Percentiles rank a stretch among this genome's conserved stretches.
Evolutionary conservation across 92 coral and sea anemone species (phyloP).

Genomic region (Palythoa grandiflora): DNA sequence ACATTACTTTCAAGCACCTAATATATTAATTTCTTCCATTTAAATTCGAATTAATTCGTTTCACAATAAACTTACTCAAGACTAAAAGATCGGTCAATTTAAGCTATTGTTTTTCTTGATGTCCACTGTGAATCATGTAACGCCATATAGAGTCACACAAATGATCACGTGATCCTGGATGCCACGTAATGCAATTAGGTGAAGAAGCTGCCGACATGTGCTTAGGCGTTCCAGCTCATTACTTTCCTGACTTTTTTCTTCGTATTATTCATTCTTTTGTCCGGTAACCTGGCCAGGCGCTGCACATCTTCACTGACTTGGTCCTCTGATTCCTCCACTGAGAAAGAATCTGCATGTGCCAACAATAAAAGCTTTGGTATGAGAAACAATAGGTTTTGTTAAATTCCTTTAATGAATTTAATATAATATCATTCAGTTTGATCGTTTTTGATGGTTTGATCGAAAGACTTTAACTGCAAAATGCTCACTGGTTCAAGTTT

Average conservation of each 20-base stretch:
- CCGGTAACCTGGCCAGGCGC: neutral
- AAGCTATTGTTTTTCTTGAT: neutral
- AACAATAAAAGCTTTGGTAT: neutral
- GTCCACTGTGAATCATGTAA: neutral
- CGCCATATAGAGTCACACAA: neutral
- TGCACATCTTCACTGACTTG: neutral
- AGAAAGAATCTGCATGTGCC: constrained; percentile 12
- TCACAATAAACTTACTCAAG: neutral
- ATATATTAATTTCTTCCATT: too few relatives aligned
- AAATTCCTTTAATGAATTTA: neutral
- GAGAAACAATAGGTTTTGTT: neutral
- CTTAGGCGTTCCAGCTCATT: constrained; percentile 49
- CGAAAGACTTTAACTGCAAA: too few relatives aligned
- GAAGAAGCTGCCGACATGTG: neutral
- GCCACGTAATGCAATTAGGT: neutral
- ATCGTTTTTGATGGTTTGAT: too few relatives aligned
- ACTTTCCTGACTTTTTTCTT: constrained; percentile 50
- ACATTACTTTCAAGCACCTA: too few relatives aligned
- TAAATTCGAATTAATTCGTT: neutral
- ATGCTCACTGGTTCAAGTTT: too few relatives aligned
- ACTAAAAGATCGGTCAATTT: neutral
- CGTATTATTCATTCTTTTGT: neutral
- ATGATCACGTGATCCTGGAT: neutral
- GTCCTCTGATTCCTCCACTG: constrained; percentile 12
- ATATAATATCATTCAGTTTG: neutral